These are phyloP conservation scores for Tor tambroides DNA, from an alignment of 2,113 vertebrate genomes.

Conservation along the genomic window DNA sequence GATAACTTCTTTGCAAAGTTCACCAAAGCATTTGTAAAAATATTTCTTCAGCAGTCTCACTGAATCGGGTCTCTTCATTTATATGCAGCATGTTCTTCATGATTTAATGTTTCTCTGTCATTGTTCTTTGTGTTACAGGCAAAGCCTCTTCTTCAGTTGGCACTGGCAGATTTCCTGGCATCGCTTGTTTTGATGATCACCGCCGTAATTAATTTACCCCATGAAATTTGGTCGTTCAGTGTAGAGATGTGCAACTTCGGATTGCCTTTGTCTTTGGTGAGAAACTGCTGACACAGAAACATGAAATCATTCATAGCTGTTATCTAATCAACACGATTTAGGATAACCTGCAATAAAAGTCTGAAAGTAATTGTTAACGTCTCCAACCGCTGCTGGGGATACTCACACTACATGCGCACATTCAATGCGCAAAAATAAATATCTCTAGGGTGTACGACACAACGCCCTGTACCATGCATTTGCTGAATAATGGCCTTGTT, in stretches of 20 bases:
- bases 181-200: slow-evolving; percentile 69
- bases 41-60: neutral
- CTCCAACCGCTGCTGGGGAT: neutral
- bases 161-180: slow-evolving; percentile 79
- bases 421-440: neutral
- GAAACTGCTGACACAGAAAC: slow-evolving; percentile 34
- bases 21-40: neutral
- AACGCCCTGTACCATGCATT: neutral
- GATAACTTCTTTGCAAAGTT: slow-evolving; percentile 4
- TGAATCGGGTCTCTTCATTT: neutral
- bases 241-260: slow-evolving; percentile 65
- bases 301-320: neutral
- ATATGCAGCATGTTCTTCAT: neutral
- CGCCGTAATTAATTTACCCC: slow-evolving; percentile 66
- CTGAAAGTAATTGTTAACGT: neutral
- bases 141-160: slow-evolving; percentile 77
- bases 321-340: neutral
- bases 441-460: neutral
- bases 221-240: neutral
- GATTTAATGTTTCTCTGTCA: neutral
- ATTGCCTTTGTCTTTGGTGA: slow-evolving; percentile 77
- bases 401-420: neutral
- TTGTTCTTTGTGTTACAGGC: slow-evolving; percentile 58
- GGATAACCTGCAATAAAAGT: neutral
- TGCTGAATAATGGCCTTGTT: neutral